Conservation (phyloP, 2,113 vertebrate genomes). For the Polypterus senegalus region DNA sequence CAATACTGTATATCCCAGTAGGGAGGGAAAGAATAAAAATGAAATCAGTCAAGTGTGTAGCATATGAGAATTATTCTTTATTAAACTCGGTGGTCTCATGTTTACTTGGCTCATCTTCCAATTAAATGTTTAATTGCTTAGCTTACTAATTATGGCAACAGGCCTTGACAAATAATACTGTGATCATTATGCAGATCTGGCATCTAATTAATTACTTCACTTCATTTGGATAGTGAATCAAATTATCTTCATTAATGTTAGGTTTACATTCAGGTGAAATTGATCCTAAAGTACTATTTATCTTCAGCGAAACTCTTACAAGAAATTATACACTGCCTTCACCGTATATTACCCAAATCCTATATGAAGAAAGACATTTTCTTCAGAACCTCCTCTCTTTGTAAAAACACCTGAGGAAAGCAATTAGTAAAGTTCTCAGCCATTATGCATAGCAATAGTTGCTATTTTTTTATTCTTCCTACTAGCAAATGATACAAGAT, state of each 20-base stretch:
- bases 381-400: too few relatives aligned
- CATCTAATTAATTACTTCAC: conserved; percentile 30
- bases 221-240: conserved; percentile 24
- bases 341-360: too few relatives aligned
- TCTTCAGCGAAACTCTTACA: too few relatives aligned
- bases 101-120: conserved; percentile 40
- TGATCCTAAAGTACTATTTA: conserved; percentile 6
- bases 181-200: conserved; percentile 34
- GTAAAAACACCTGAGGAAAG: too few relatives aligned
- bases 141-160: conserved; percentile 35
- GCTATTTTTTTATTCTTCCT: too few relatives aligned
- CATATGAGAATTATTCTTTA: conserved; percentile 35
- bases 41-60: neutral
- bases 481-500: too few relatives aligned
- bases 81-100: conserved; percentile 35
- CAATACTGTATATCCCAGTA: neutral
- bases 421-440: too few relatives aligned
- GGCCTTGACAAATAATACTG: conserved; percentile 27
- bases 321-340: too few relatives aligned
- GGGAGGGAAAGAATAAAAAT: neutral
- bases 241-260: conserved; percentile 33
- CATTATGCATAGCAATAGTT: too few relatives aligned
- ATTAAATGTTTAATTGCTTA: conserved; percentile 37
- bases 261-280: conserved; percentile 19
- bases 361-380: too few relatives aligned